Conservation (phyloP, 2,797 vertebrate species). For the Lepilemur ruficaudatus region DNA sequence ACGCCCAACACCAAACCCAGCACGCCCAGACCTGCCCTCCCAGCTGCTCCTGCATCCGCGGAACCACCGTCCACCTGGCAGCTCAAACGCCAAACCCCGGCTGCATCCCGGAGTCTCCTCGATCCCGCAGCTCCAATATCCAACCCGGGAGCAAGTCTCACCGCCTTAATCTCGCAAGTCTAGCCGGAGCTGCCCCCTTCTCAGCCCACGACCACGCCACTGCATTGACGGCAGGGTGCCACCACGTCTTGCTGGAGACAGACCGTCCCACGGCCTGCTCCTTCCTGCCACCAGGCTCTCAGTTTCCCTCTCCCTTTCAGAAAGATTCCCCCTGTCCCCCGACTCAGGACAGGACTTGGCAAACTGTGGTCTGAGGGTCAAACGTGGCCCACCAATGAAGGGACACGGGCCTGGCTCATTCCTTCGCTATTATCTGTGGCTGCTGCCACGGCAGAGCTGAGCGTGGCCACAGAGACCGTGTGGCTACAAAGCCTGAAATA, state of each 20-base stretch:
- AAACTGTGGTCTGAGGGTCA: not conserved
- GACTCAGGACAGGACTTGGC: not conserved
- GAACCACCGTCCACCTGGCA: not conserved
- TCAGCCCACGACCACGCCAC: rapidly evolving
- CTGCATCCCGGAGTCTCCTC: not conserved
- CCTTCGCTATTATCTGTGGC: not conserved
- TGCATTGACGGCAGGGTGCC: not conserved
- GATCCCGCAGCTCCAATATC: not conserved
- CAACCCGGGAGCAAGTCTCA: not conserved
- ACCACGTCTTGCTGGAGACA: too few species aligned
- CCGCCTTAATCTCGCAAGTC: not conserved
- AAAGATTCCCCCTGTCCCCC: not conserved
- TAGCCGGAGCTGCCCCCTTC: not conserved
- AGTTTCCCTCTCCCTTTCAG: not conserved
- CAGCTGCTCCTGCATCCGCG: not conserved
- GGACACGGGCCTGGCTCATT: not conserved
- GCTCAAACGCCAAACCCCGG: not conserved
- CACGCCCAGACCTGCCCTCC: too few species aligned
- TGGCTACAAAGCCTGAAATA: not conserved
- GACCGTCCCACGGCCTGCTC: not conserved
- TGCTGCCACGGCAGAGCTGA: not conserved
- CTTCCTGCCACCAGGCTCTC: not conserved
- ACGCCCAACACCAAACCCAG: too few species aligned
- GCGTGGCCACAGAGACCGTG: not conserved
- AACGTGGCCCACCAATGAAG: not conserved